Evolutionary conservation across 2,888 invertebrate species (phyloP), one percentile per base, ranked within the genome.

Genomic region (Lithophane ornitopus): DNA sequence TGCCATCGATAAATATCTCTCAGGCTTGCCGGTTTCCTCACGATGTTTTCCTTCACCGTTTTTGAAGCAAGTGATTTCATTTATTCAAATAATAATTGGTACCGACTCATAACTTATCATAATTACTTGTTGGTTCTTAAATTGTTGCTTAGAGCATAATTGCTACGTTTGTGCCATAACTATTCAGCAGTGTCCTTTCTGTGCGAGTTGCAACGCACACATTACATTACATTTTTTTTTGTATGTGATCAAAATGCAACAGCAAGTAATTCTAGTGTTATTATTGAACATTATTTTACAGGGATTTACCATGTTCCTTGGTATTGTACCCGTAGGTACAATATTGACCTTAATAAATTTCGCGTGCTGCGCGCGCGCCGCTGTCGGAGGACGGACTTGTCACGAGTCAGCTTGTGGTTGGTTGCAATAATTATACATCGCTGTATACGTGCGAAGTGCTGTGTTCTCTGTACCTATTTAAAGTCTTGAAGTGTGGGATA

Each of bases 311-410:
- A 46, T 61, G 62, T 56, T 66, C 28, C 26, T 54, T n/a, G 49
- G 16, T 61, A 65, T 22, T 71, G 22, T 69, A 69, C 39, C 58
- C 44, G 67, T 76, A 78, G 58, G 74, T 81, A 84, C 75, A 76
- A 75, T 79, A 77, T 77, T 86, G 86, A 83, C 87, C 88, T 88
- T 84, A 90, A 87, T 86, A 26, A 88, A 87, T 80, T 88, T 87
- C 75, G 87, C 85, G 80, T 85, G 85, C 76, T 61, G 86, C 84
- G 87, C 88, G 83, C 79, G 85, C 83, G 81, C 72, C 16, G 34
- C 76, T 70, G 19, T 63, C 56, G 79, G 90, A 92, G 93, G 93
- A 92, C 92, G 93, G 85, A 70, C 90, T 79, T 89, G 92, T 93
- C 94, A 94, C 94, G 94, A 94, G 78, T 70, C 61, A 63, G 63